These are phyloP conservation scores for Erpobdella octoculata DNA, from an alignment of 2,888 invertebrate genomes.

Conservation along the genomic window DNA sequence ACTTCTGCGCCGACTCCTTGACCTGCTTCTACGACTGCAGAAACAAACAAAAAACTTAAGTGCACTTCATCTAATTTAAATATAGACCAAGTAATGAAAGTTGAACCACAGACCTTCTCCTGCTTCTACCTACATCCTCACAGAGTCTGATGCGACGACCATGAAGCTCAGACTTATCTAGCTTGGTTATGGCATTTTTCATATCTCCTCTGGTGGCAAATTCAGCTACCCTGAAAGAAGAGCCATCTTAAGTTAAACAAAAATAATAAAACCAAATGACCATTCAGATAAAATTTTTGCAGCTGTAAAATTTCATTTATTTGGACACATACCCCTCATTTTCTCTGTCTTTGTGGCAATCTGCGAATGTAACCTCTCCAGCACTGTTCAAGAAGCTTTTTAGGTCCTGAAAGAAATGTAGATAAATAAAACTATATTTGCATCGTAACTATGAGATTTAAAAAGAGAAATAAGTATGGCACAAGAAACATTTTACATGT, in stretches of 20 bases:
- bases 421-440: no score
- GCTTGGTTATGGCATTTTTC: conserved; percentile 29
- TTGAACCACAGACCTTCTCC: conserved; percentile 14
- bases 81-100: not conserved
- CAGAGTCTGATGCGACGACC: conserved; percentile 27
- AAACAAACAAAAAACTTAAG: not conserved
- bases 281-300: not conserved
- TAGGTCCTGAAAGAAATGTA: conserved; percentile 17
- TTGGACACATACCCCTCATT: conserved; percentile 21
- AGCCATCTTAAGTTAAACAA: not conserved
- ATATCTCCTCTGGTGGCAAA: conserved; percentile 30
- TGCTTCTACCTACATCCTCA: conserved; percentile 26
- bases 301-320: not conserved
- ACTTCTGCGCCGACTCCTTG: conserved; percentile 1
- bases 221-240: conserved; percentile 24
- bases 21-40: not conserved
- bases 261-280: not conserved
- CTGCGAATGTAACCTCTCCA: conserved; percentile 29
- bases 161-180: conserved; percentile 28
- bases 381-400: conserved; percentile 28
- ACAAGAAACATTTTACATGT: not conserved
- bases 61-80: not conserved
- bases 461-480: not conserved
- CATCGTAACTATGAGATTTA: no score
- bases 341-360: conserved; percentile 27